Evolutionary conservation across 2,888 invertebrate genomes (phyloP), one percentile per base, ranked within the genome.

Genomic region (Leptodirus hochenwartii): DNA sequence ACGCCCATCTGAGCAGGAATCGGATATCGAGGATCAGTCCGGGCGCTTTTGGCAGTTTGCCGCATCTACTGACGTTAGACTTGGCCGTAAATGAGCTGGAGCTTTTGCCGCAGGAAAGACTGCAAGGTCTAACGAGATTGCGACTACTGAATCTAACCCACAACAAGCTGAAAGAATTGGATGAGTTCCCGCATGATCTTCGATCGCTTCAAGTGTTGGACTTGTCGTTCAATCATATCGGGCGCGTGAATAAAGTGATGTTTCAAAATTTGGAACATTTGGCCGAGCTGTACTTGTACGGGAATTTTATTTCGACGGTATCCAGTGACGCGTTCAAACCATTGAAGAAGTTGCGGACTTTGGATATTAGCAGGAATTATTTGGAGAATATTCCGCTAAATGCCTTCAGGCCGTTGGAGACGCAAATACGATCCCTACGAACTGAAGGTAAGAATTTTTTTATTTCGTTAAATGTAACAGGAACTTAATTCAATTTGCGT

Each of bases 351-450:
- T 59, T 87, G 25, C 61, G 71, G 29, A 59, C 72, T 20, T 64
- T 88, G 30, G 84, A 87, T 53, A 58, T 90, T 36, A 79, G 80
- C 40, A 66, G 70, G 43, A 91, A 91, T 54, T 78, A 78, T 51
- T 69, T 87, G 41, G 79, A 80, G 54, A 67, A 71, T 42, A 66
- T 85, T 42, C 81, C 79, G 13, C 58, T 81, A 40, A 79, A 75
- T 44, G 74, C 84, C 15, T 66, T 88, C 37, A 61, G 64, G 31
- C 71, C 78, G 8, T 56, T 87, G 35, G 87, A 88, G 55, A 80
- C 82, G 2, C 80, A 84, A 56, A 70, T 88, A 35, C 66, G 76
- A 41, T 73, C 69, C 32, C 57, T 88, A 17, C 61, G 69, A 38
- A 69, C 81, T 30, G 78, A 84, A 66, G 87, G 88, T 88, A 60